These are phyloP conservation scores for Eristalinus aeneus DNA, from an alignment of 2,888 invertebrate genomes.

Conservation along the genomic window DNA sequence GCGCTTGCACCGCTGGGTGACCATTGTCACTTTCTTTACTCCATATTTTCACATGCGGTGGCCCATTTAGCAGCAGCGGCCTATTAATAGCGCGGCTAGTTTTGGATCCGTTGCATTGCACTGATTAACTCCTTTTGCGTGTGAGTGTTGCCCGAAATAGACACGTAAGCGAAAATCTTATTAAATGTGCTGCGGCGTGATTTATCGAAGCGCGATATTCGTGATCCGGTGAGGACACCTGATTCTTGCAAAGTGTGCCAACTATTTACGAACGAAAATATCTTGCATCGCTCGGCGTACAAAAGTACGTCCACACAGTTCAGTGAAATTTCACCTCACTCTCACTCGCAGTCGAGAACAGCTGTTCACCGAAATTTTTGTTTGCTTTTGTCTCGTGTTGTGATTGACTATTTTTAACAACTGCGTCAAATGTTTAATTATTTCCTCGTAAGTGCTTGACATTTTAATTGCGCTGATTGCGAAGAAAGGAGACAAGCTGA, in stretches of 20 bases:
- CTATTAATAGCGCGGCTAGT: slow-evolving; percentile 42
- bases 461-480: slow-evolving; percentile 15
- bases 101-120: not conserved
- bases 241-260: slow-evolving; percentile 58
- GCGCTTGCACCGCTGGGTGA: not conserved
- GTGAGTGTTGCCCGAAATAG: slow-evolving; percentile 1
- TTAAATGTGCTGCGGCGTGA: slow-evolving; percentile 27
- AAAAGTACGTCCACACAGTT: not conserved
- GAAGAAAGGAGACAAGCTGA: not conserved
- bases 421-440: slow-evolving; percentile 47
- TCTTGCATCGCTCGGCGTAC: not conserved
- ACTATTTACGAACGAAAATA: slow-evolving; percentile 39
- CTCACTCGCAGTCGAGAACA: slow-evolving; percentile 28
- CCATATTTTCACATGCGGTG: slow-evolving; percentile 41
- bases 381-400: slow-evolving; percentile 6
- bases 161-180: not conserved
- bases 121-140: slow-evolving; percentile 8
- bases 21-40: slow-evolving; percentile 43
- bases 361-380: slow-evolving; percentile 35
- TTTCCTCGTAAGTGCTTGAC: slow-evolving; percentile 35
- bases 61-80: slow-evolving; percentile 12
- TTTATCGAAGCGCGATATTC: slow-evolving; percentile 36
- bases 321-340: slow-evolving; percentile 46
- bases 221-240: slow-evolving; percentile 40
- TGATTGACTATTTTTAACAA: slow-evolving; percentile 28